These are phyloP conservation scores for Salvelinus alpinus DNA, from an alignment of 2,113 vertebrate genomes.

Conservation along the genomic window DNA sequence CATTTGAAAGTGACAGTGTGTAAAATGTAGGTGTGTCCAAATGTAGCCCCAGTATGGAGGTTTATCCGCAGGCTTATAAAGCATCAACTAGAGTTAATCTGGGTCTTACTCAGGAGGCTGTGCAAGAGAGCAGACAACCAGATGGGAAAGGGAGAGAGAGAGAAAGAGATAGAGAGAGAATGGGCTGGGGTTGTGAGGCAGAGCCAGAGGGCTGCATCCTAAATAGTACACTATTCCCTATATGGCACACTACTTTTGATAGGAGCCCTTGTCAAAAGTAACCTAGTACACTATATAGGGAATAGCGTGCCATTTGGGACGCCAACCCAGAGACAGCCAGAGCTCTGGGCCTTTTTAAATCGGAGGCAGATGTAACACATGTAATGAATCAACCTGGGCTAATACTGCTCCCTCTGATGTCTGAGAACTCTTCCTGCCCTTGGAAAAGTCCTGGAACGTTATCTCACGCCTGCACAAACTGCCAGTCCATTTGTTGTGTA, in stretches of 20 bases:
- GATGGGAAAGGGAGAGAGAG: conserved; percentile 5
- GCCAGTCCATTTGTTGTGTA: conserved; percentile 44
- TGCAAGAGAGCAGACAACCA: conserved; percentile 17
- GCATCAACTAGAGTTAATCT: conserved; percentile 21
- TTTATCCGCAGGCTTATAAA: not conserved
- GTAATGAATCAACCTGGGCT: conserved; percentile 80
- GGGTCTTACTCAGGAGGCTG: conserved; percentile 26
- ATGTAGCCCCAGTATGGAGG: not conserved
- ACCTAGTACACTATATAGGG: no score
- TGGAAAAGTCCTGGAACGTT: conserved; percentile 77
- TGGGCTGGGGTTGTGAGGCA: no score
- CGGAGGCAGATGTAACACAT: conserved; percentile 80
- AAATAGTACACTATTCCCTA: no score
- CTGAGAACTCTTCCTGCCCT: conserved; percentile 81
- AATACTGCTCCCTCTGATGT: conserved; percentile 80
- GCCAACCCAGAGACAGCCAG: conserved; percentile 54
- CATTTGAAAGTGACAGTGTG: not conserved
- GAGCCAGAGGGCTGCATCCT: no score
- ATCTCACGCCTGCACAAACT: conserved; percentile 76
- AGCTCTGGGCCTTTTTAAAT: conserved; percentile 78
- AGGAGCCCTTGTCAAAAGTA: not conserved
- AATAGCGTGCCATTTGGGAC: no score
- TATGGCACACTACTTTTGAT: not conserved
- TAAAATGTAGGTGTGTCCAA: not conserved
- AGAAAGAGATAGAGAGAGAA: conserved; percentile 4